These are phyloP conservation scores for Hoplias malabaricus DNA, from an alignment of 2,113 vertebrate species.

Conservation along the genomic window DNA sequence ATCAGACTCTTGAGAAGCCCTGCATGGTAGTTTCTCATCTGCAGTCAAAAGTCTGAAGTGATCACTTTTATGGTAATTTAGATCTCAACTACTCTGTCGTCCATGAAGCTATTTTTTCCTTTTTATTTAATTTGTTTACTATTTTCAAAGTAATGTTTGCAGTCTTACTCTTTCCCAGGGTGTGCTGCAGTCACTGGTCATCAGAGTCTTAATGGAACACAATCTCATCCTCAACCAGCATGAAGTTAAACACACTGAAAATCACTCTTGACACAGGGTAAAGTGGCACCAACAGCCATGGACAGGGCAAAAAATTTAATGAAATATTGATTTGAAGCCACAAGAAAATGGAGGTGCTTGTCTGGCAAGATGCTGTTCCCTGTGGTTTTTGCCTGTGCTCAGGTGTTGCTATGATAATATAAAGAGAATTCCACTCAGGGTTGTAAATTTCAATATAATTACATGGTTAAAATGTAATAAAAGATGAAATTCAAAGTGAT, in stretches of 20 bases:
- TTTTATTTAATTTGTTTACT: not conserved
- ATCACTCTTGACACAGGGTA: constrained; percentile 16
- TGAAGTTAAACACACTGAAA: constrained; percentile 8
- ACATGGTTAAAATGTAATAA: too few relatives aligned
- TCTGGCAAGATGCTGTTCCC: constrained; percentile 19
- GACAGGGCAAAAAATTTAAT: constrained; percentile 58
- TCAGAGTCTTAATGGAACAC: not conserved
- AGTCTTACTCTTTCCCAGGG: not conserved
- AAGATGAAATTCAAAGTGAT: too few relatives aligned
- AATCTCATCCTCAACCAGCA: not conserved
- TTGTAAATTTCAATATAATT: too few relatives aligned
- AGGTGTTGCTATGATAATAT: not conserved
- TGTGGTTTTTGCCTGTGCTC: not conserved
- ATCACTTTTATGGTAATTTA: not conserved
- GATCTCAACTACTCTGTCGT: too few relatives aligned
- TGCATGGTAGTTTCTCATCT: not conserved
- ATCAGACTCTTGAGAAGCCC: not conserved
- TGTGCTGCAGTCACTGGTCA: not conserved
- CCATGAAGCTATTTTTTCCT: too few relatives aligned
- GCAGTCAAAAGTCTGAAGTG: not conserved
- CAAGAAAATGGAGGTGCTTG: constrained; percentile 42
- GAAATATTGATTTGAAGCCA: constrained; percentile 65
- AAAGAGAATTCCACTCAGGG: too few relatives aligned
- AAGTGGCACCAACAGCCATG: constrained; percentile 43
- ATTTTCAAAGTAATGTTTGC: not conserved